phyloP scores from a whole-genome alignment of 2,797 vertebrate species.

The Darevskia mixta region DNA sequence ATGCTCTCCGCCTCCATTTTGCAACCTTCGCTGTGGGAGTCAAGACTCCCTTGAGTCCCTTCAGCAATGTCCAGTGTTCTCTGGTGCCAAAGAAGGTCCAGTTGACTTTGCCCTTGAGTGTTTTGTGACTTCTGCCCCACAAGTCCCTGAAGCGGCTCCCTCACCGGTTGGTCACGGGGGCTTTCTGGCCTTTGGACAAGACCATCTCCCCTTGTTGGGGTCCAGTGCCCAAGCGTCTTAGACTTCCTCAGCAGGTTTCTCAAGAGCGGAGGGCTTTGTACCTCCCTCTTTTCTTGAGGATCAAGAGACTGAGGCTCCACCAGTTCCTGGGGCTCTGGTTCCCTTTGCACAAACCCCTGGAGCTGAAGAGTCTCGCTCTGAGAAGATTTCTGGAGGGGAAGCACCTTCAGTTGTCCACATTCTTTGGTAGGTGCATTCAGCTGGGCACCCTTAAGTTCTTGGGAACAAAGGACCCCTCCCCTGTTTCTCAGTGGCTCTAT shows the following conservation, averaged over 20 bases:
- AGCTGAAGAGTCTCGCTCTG: neutral
- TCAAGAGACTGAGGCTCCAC: neutral
- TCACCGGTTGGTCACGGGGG: too few relatives aligned
- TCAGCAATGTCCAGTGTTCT: neutral
- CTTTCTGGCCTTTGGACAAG: neutral
- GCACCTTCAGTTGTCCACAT: neutral
- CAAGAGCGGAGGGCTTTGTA: neutral
- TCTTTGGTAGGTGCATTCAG: neutral
- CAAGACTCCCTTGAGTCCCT: neutral
- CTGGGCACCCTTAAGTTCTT: neutral
- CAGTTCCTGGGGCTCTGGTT: neutral
- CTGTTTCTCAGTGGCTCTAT: neutral
- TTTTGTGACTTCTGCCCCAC: neutral
- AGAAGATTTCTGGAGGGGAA: neutral
- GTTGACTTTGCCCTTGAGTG: neutral
- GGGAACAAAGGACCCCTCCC: neutral
- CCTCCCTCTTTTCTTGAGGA: neutral
- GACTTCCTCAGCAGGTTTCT: constrained; percentile 8
- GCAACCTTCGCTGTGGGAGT: neutral
- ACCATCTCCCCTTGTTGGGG: neutral
- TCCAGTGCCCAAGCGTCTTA: neutral
- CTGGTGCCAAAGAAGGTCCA: neutral
- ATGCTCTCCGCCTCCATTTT: neutral
- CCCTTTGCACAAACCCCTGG: neutral
- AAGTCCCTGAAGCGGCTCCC: neutral